Base-by-base conservation (phyloP, 2,888 invertebrate genomes). In the Lepidocyrtoides sp. region DNA sequence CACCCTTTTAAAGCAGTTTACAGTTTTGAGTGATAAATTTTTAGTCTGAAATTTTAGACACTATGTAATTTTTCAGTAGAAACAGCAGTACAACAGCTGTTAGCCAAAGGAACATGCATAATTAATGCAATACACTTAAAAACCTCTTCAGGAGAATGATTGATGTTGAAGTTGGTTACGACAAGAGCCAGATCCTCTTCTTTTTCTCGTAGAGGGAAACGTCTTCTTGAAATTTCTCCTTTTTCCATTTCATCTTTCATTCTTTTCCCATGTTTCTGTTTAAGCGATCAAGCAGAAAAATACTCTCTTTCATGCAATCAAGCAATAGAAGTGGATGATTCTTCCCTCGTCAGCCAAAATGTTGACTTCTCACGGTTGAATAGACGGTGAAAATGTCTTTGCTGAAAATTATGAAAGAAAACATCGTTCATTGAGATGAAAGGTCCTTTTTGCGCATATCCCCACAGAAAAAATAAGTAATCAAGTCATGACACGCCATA, bases 81-180 rank as follows among this genome's bases (percentile, higher is more conserved):
- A n/a, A n/a, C n/a, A n/a, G n/a, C n/a, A n/a, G n/a, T n/a, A 26
- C 23, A 60, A 7, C 66, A 66, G 26, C 66, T 66, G 66, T 32
- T 66, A n/a, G 29, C 3, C 1, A 7, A 57, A 57, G 29, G 5
- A 79, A 79, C 54, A 26, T 79, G 79, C 54, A 79, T 79, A 79
- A 79, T 79, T 79, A 79, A 79, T 79, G 79, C 79, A 79, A 79
- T 79, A 79, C 79, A 51, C 79, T 79, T 51, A 54, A 66, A 54
- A 51, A 10, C 12, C 54, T 41, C 79, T 51, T 54, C 79, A 79
- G 20, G 29, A n/a, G 79, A 54, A 51, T 79, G 79, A 79, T 79
- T 79, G 79, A 79, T 79, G 79, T 54, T 79, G 54, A 51, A 29
- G 2, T 8, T 29, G 5, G 1, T 12, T 32, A 10, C 1, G 3